These are phyloP conservation scores for Cheilinus undulatus DNA, from an alignment of 2,113 vertebrate species.

Conservation along the genomic window DNA sequence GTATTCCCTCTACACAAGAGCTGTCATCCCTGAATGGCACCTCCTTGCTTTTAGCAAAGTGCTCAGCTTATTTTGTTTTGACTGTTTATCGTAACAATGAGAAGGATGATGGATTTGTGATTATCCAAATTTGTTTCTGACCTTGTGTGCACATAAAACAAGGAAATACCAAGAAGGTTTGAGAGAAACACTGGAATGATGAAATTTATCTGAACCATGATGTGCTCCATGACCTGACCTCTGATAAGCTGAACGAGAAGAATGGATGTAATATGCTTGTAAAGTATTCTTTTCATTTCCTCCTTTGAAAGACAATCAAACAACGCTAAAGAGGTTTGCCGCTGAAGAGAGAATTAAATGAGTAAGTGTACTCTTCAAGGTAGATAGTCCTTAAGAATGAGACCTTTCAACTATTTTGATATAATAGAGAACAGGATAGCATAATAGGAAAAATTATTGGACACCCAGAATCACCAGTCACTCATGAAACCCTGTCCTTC, in stretches of 20 bases:
- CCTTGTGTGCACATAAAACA: conserved; percentile 15
- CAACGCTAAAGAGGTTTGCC: no score
- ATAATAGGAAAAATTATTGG: conserved; percentile 3
- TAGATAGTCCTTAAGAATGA: conserved; percentile 13
- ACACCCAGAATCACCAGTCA: not conserved
- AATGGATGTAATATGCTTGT: no score
- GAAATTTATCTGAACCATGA: no score
- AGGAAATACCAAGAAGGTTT: no score
- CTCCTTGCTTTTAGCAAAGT: conserved; percentile 8
- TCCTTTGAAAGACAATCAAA: no score
- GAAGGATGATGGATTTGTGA: conserved; percentile 31
- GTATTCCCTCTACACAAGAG: conserved; percentile 42
- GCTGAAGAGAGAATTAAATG: no score
- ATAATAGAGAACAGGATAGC: not conserved
- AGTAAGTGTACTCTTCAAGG: not conserved
- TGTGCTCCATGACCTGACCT: no score
- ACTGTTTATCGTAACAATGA: conserved; percentile 43
- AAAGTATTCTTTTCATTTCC: no score
- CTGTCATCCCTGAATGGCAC: conserved; percentile 37
- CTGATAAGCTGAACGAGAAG: no score
- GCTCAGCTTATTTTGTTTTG: conserved; percentile 36
- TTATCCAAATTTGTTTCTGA: conserved; percentile 22
- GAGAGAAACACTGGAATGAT: no score
- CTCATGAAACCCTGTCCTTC: no score
- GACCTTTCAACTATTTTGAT: conserved; percentile 11